Conservation (phyloP, 2,797 vertebrate species). For the Carduelis carduelis region DNA sequence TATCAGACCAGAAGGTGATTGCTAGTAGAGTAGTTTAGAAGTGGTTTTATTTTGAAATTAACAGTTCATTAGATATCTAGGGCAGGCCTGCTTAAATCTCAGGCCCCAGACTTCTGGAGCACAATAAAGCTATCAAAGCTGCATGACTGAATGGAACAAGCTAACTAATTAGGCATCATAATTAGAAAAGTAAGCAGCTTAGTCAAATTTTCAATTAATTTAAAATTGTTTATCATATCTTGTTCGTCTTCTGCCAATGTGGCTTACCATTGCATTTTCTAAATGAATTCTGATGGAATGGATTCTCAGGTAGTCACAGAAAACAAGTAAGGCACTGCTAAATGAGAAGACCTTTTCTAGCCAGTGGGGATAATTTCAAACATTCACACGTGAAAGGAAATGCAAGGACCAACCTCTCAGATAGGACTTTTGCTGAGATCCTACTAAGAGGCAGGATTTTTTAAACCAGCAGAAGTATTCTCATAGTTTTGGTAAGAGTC, state of each 20-base stretch:
- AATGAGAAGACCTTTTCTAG: not conserved
- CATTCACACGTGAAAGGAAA: not conserved
- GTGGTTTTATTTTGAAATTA: conserved; percentile 40
- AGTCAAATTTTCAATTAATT: not conserved
- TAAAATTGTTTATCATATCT: not conserved
- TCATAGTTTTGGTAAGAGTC: not conserved
- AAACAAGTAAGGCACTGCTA: not conserved
- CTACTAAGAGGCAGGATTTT: not conserved
- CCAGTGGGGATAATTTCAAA: not conserved
- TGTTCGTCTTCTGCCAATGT: not conserved
- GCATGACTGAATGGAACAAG: conserved; percentile 20
- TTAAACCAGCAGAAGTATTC: not conserved
- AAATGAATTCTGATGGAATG: not conserved
- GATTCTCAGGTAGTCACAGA: not conserved
- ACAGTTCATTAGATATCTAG: conserved; percentile 44
- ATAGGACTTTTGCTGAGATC: not conserved
- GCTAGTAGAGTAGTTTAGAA: not conserved
- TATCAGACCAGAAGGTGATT: not conserved
- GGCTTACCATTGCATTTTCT: not conserved
- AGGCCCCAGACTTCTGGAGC: not conserved
- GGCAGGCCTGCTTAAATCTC: not conserved
- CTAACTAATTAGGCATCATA: conserved; percentile 45
- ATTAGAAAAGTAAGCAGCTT: conserved; percentile 18
- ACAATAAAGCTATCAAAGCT: conserved; percentile 32
- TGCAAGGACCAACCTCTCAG: not conserved